Percentiles rank a stretch among this genome's conserved stretches.
These are phyloP conservation scores for Colaptes auratus DNA, from an alignment of 2,113 vertebrate genomes.

Conservation along the genomic window DNA sequence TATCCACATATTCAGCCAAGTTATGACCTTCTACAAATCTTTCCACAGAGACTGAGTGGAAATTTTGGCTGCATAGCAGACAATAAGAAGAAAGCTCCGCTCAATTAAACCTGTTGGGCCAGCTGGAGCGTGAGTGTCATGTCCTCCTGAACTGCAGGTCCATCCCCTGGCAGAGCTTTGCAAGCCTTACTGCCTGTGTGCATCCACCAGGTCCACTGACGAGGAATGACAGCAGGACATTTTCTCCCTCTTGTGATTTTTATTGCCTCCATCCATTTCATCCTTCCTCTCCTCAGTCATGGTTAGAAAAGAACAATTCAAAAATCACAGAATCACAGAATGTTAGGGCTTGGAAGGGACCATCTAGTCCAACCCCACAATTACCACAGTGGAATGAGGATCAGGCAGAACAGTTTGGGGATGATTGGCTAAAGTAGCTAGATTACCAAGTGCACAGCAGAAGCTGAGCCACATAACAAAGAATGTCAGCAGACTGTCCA, in stretches of 20 bases:
- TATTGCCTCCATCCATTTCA: neutral
- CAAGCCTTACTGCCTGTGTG: neutral
- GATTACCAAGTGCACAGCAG: neutral
- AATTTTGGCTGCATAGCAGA: neutral
- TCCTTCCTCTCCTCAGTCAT: neutral
- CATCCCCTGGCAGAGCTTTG: neutral
- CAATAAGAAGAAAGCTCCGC: neutral
- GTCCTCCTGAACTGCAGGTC: fast-evolving
- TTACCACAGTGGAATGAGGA: neutral
- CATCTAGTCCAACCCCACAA: neutral
- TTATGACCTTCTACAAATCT: neutral
- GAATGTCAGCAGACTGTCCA: neutral
- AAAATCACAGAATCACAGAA: neutral
- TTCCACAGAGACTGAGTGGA: neutral
- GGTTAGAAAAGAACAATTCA: neutral
- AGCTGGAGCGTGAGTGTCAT: fast-evolving
- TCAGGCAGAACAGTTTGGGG: neutral
- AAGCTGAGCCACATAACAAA: neutral
- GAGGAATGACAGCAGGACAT: neutral
- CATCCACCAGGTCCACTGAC: neutral
- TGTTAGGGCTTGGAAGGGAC: too few species aligned
- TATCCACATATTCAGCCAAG: neutral
- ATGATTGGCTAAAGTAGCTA: neutral
- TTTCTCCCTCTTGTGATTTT: neutral
- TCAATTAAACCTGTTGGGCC: neutral